These are phyloP conservation scores for Nesoenas mayeri DNA, from an alignment of 2,113 vertebrate species.

Conservation along the genomic window DNA sequence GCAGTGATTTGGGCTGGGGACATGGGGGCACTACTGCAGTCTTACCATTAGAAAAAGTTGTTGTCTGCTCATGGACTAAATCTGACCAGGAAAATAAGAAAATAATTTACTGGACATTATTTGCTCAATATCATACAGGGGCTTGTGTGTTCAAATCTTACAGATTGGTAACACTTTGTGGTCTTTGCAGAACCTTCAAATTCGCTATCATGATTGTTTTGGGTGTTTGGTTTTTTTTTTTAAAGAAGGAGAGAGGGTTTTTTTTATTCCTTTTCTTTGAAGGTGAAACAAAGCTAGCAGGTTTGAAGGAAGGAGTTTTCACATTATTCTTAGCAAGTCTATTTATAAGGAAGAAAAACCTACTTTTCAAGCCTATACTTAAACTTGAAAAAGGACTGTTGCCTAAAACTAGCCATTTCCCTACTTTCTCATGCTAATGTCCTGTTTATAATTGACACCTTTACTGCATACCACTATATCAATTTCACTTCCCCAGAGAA, in stretches of 20 bases:
- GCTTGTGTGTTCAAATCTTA: neutral
- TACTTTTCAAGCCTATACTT: conserved; percentile 65
- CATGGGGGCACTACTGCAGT: neutral
- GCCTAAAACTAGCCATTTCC: conserved; percentile 66
- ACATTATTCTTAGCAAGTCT: conserved; percentile 4
- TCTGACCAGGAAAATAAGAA: neutral
- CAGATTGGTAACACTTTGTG: neutral
- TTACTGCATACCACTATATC: conserved; percentile 86
- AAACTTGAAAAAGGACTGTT: conserved; percentile 43
- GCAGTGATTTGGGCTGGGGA: neutral
- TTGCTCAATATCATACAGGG: neutral
- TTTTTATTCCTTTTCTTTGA: neutral
- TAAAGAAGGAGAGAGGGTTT: accelerated
- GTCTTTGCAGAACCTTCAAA: neutral
- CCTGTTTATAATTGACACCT: conserved; percentile 94
- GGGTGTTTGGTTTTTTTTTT: neutral
- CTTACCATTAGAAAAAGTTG: neutral
- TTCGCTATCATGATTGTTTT: neutral
- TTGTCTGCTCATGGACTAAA: neutral
- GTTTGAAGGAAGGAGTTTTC: conserved; percentile 36
- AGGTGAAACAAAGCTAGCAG: neutral
- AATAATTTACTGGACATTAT: neutral
- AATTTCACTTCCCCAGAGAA: conserved; percentile 89
- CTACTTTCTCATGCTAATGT: conserved; percentile 88
- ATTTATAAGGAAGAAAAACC: neutral